These are phyloP conservation scores for Nannospalax galili DNA, from an alignment of 2,113 vertebrate genomes.

Conservation along the genomic window DNA sequence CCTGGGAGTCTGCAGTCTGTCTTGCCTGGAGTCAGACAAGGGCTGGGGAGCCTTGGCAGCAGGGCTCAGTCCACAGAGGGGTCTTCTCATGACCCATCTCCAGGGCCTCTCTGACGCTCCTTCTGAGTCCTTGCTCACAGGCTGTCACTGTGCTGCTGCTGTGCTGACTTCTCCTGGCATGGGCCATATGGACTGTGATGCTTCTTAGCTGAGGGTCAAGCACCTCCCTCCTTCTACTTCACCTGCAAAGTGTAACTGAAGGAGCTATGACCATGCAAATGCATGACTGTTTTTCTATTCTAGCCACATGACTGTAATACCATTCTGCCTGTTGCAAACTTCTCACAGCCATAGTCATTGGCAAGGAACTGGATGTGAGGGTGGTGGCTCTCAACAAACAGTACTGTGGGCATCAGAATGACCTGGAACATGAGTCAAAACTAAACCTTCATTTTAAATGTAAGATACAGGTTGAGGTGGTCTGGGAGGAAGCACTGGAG, in stretches of 20 bases:
- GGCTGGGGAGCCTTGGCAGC: neutral
- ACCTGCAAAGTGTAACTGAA: neutral
- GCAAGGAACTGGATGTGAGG: neutral
- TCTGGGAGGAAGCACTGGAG: neutral
- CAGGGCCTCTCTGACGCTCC: neutral
- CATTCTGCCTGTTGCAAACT: neutral
- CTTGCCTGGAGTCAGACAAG: neutral
- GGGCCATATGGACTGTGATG: neutral
- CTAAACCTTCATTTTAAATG: neutral
- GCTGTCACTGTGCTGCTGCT: neutral
- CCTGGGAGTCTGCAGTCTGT: too few relatives aligned
- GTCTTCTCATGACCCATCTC: too few relatives aligned
- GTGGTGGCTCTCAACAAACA: neutral
- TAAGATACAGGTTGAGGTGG: neutral
- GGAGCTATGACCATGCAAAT: neutral
- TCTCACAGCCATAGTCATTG: neutral
- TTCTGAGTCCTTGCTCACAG: neutral
- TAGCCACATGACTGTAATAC: neutral
- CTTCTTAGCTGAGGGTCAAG: neutral
- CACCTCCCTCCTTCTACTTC: neutral
- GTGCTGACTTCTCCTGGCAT: neutral
- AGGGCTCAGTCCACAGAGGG: neutral
- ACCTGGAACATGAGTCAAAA: neutral
- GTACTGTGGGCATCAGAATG: neutral
- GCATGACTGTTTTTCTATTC: neutral